A percentile compares a stretch with the other conserved stretches of the same genome.
Evolutionary conservation across 2,888 invertebrate species (phyloP).

Genomic region (Scaptomyza reducta): DNA sequence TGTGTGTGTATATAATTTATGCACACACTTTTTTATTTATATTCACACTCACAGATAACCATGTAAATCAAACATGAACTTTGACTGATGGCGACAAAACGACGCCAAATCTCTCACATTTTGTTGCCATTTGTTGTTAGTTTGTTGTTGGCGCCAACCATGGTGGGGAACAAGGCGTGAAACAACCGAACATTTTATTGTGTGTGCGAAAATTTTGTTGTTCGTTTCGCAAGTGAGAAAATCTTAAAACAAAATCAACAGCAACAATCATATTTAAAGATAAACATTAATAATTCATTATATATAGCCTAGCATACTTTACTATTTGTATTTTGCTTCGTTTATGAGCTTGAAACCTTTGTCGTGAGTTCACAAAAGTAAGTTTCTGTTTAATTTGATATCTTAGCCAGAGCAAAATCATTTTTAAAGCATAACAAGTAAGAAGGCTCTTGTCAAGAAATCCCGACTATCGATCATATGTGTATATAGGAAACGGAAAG

Average conservation of each 20-base stretch:
- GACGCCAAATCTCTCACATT: constrained; percentile 54
- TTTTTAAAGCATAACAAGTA: constrained; percentile 11
- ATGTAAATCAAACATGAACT: constrained; percentile 79
- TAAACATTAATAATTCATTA: too few relatives aligned
- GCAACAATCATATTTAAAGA: not conserved
- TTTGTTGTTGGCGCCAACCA: constrained; percentile 76
- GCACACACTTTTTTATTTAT: constrained; percentile 37
- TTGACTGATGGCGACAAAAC: constrained; percentile 75
- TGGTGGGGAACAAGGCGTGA: not conserved
- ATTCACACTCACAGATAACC: constrained; percentile 62
- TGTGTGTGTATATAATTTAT: constrained; percentile 62
- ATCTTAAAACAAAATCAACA: constrained; percentile 15
- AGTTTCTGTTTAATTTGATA: not conserved
- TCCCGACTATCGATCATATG: too few relatives aligned
- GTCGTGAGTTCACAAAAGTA: not conserved
- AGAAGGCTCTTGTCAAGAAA: too few relatives aligned
- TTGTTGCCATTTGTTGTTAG: constrained; percentile 22
- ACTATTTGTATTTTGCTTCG: too few relatives aligned
- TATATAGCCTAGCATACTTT: too few relatives aligned
- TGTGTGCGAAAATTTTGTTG: constrained; percentile 43
- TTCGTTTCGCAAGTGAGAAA: too few relatives aligned
- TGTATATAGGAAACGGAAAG: too few relatives aligned
- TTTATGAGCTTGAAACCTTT: too few relatives aligned
- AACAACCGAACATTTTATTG: constrained; percentile 47
- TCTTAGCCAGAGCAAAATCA: not conserved